Conservation (phyloP, 1,140 invertebrate species). For the Musca domestica region DNA sequence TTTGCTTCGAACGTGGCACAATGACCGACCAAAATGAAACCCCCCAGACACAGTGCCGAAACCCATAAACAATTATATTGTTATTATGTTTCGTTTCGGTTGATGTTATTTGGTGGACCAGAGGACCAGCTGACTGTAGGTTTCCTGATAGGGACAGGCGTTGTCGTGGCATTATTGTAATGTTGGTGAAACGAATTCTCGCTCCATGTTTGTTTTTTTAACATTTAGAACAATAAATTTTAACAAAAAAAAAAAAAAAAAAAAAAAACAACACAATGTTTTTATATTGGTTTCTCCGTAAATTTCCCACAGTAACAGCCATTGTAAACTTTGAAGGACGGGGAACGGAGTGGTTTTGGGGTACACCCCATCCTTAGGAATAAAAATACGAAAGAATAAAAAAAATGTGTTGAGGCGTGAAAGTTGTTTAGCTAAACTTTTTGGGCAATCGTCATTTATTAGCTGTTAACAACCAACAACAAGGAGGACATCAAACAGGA, state of each 20-base stretch:
- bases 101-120: not conserved
- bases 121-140: too few species aligned
- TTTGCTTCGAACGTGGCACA: not conserved
- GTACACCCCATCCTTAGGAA: too few species aligned
- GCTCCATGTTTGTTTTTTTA: not conserved
- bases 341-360: too few species aligned
- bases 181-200: too few species aligned
- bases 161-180: not conserved
- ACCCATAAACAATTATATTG: constrained; percentile 13
- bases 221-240: not conserved
- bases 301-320: not conserved
- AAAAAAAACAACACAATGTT: not conserved
- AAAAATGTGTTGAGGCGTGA: not conserved
- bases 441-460: constrained; percentile 9
- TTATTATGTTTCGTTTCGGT: not conserved
- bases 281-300: not conserved
- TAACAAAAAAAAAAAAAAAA: too few species aligned
- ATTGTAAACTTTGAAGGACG: not conserved
- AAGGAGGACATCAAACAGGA: not conserved
- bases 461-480: constrained; percentile 40
- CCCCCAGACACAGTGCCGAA: not conserved
- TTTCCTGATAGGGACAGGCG: too few species aligned
- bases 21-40: not conserved
- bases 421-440: not conserved
- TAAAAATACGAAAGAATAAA: not conserved